phyloP scores from a whole-genome alignment of 2,797 vertebrate genomes.

The Coranthus polyacanthus region DNA sequence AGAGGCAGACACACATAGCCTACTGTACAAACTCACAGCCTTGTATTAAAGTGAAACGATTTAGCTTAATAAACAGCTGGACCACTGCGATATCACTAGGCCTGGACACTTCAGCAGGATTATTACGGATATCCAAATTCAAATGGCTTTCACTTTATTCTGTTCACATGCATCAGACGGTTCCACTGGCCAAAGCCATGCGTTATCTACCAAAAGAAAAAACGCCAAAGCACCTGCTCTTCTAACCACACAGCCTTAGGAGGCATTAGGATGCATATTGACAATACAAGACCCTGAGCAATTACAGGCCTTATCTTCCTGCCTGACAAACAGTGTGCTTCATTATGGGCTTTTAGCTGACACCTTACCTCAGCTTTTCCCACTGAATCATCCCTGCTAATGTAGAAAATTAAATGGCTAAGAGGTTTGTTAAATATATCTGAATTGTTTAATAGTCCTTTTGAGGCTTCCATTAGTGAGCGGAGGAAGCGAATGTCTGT shows the following conservation, averaged over 20 bases:
- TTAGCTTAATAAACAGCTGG: conserved; percentile 51
- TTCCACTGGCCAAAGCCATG: conserved; percentile 18
- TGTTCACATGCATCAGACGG: conserved; percentile 24
- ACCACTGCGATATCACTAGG: conserved; percentile 36
- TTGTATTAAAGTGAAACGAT: conserved; percentile 39
- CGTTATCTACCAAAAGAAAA: conserved; percentile 39
- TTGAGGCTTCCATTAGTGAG: conserved; percentile 68
- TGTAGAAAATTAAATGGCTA: conserved; percentile 62
- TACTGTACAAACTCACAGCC: conserved; percentile 3
- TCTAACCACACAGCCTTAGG: conserved; percentile 45
- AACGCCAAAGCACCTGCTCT: conserved; percentile 42
- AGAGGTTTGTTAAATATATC: conserved; percentile 72
- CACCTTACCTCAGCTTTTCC: conserved; percentile 61
- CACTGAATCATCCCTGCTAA: conserved; percentile 66
- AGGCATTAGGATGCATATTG: conserved; percentile 64
- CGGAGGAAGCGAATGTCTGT: conserved; percentile 49
- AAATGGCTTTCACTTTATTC: conserved; percentile 25
- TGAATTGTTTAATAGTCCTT: conserved; percentile 69
- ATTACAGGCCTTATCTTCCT: conserved; percentile 74
- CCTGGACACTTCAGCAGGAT: conserved; percentile 51
- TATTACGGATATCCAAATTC: conserved; percentile 42
- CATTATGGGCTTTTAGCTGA: conserved; percentile 77
- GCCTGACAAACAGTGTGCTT: conserved; percentile 65
- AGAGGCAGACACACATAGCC: background rate
- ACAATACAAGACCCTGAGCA: conserved; percentile 57